These are phyloP conservation scores for Flexamia atlantica DNA, from an alignment of 2,888 invertebrate species.

Conservation along the genomic window DNA sequence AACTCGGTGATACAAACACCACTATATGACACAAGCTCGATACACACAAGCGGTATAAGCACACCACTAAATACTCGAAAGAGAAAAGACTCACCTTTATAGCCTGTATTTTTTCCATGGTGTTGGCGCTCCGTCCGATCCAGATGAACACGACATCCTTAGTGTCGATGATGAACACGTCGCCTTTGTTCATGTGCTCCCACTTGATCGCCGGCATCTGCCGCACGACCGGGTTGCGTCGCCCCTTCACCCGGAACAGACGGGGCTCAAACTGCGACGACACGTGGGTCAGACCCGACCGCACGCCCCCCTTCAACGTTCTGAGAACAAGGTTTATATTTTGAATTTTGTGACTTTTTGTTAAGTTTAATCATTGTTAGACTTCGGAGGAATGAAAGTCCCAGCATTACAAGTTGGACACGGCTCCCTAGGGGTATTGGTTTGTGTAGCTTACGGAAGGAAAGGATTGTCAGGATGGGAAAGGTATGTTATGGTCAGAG, in stretches of 20 bases:
- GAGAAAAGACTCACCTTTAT: slow-evolving; percentile 84
- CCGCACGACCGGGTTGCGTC: slow-evolving; percentile 85
- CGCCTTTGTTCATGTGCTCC: slow-evolving; percentile 90
- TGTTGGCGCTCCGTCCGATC: slow-evolving; percentile 90
- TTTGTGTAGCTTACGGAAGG: no score
- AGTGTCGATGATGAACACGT: slow-evolving; percentile 90
- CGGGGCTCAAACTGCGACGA: slow-evolving; percentile 76
- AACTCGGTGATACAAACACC: no score
- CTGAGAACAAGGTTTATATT: slow-evolving; percentile 67
- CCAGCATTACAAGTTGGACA: no score
- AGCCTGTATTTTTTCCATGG: slow-evolving; percentile 89
- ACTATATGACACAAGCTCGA: no score
- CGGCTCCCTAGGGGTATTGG: no score
- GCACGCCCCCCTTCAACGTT: slow-evolving; percentile 72
- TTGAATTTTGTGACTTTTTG: no score
- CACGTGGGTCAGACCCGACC: slow-evolving; percentile 75
- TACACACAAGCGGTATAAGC: no score
- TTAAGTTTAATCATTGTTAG: no score
- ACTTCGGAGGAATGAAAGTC: no score
- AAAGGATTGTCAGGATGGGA: no score
- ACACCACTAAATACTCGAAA: no score
- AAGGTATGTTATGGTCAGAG: no score
- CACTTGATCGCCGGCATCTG: slow-evolving; percentile 89
- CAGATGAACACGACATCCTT: slow-evolving; percentile 88
- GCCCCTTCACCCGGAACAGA: slow-evolving; percentile 91